Evolutionary conservation across 2,797 vertebrate genomes (phyloP).

Genomic region (Brachymystax lenok): DNA sequence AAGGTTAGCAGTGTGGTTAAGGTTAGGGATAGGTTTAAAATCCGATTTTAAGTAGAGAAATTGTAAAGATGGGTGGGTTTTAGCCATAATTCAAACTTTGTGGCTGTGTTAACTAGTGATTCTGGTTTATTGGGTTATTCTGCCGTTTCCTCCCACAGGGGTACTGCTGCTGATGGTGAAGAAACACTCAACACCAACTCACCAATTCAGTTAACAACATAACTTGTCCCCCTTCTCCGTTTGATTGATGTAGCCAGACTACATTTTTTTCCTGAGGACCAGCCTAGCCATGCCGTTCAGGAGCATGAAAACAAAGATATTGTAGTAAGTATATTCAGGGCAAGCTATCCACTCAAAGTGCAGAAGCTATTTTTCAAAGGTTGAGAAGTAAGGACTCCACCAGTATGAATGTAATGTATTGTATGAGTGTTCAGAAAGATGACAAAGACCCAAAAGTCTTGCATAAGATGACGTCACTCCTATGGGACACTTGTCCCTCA

Average conservation of each 20-base stretch:
- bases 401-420: too few species aligned
- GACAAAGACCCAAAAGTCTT: too few species aligned
- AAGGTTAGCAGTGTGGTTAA: too few species aligned
- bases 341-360: neutral
- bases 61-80: too few species aligned
- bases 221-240: neutral
- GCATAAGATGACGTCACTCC: too few species aligned
- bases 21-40: too few species aligned
- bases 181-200: neutral
- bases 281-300: neutral
- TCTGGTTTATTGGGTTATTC: neutral
- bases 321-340: neutral
- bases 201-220: neutral
- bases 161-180: neutral
- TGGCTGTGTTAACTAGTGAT: too few species aligned
- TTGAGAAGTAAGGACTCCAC: neutral
- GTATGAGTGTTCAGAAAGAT: too few species aligned
- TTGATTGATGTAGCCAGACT: neutral
- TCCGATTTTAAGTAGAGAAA: too few species aligned
- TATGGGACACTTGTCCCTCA: too few species aligned
- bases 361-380: neutral
- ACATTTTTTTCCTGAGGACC: neutral
- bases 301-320: neutral
- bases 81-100: too few species aligned
- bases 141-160: neutral